Base-by-base conservation (phyloP, 1,140 invertebrate species). In the Anagrus nilaparvatae region DNA sequence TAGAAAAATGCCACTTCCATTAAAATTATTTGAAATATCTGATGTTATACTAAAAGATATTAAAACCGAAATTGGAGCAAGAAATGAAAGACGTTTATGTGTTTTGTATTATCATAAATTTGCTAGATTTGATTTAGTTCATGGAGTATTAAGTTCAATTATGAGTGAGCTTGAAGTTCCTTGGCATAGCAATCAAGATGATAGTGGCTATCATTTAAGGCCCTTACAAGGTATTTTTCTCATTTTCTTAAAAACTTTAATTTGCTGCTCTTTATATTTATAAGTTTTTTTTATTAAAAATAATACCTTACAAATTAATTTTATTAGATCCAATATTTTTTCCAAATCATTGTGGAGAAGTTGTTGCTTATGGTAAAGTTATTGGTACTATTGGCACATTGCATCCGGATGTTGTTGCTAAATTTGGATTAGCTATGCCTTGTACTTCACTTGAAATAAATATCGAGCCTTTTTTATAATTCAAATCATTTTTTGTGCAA, bases 11-110 rank as follows among this genome's bases (percentile, higher is more conserved):
- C 88, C 95, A 0, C 59, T 99, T 33, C 97, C 97, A 0, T 58
- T 97, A 3, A 95, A 91, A 67, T 66, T 99, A 16, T 99, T 99
- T 65, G 97, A 99, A 74, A 79, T 99, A 37, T 94, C 93, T 30
- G 96, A 99, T 70, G 82, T 98, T 6, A 84, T 99, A 7, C 50
- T 91, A 5, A 77, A 78, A 48, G 91, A 95, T 66, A 35, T 61
- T 1, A 67, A 56, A 3, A 68, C 74, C 5, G 67, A 69, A 49
- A 87, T 88, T 28, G 91, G 93, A 16, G 88, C 92, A 1, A 68
- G 80, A 12, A 99, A 99, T 67, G 79, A 88, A 58, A 73, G 95
- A 6, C 74, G 79, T 16, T 59, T 97, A n/a, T 87, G 84, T 67
- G 93, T 89, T 0, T 74, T 99, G 14, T 84, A 95, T 69, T 95